Base-by-base conservation (phyloP, 2,113 vertebrate species). In the Crocuta crocuta region DNA sequence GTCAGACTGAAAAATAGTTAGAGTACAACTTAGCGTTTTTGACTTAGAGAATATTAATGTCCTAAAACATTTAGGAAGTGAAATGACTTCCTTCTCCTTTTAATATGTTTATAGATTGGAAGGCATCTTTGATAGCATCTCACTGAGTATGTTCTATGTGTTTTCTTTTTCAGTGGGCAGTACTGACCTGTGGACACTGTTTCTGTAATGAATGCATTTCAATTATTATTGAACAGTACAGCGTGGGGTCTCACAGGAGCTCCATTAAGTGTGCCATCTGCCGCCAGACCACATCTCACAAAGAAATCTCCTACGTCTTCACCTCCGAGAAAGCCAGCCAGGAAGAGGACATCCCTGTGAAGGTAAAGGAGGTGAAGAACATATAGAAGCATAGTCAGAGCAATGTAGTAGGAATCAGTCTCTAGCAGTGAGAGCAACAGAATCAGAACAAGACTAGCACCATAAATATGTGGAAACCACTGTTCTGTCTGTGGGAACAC, bases 251-350 rank as follows among this genome's bases (percentile, higher is more conserved):
- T 3, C 99, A 99, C 39, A 99, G 99, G 13, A 99, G 99, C 58
- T 99, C 99, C 61, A 99, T 99, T 95, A 99, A 99, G 91, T 99
- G 99, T 96, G 99, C 99, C 97, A 99, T 99, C 94, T 99, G 99
- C 97, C 99, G 99, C 89, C 99, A 99, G 98, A 99, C 99, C 58
- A 99, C 99, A 0, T 99, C 99, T 28, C 99, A 99, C 98, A 98
- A 99, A 12, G 99, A 99, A 98, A 99, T 99, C 98, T 99, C 99
- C 0, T 99, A 99, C 4, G 99, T 99, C 89, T 99, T 99, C 98
- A 99, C 99, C 95, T 99, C 99, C 9, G 99, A 99, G 98, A 98
- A 98, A 17, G 98, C 99, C 97, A 99, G 98, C 83, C 99, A 99
- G 91, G 99, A 99, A 81, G 99, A 99, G 94, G 99, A 99, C 95